Base-by-base conservation (phyloP, 2,113 vertebrate genomes). In the Eulemur macaco region DNA sequence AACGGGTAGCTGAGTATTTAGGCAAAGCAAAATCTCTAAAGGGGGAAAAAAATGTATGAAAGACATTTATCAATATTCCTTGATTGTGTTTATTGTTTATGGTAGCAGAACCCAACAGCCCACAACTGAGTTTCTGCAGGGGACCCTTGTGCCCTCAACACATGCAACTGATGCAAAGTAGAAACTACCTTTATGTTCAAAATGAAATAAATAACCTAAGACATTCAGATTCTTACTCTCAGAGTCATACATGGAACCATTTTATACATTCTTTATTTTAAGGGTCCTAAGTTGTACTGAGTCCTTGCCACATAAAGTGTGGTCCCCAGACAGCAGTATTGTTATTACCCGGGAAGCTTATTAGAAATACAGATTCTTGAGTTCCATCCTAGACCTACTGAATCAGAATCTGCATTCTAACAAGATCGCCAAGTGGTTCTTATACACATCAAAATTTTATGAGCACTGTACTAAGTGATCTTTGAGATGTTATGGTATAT, bases 61-160 rank as follows among this genome's bases (percentile, higher is more conserved):
- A 97, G 39, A 96, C 50, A 63, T 84, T 85, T 23, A 80, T 89
- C 93, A 82, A 21, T 84, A 85, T 95, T 97, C 87, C 45, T 69
- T 78, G 93, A 81, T 87, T 91, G 56, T 10, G 21, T 64, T 91
- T 80, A 77, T 88, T 68, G 77, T 88, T 94, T 83, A 74, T 86
- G n/a, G 63, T 83, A 92, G 82, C 25, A 60, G 84, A 90, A 83
- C 15, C 47, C 90, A 80, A 80, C 5, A 8, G 83, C 71, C 54
- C 29, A 89, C 25, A 78, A 27, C 37, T 1, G 39, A 74, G 25
- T 5, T 68, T 73, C 6, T 76, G 18, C 42, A 27, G 66, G 17
- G 2, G 34, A 82, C 54, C 84, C 52, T 3, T 71, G 63, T 86
- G 76, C 29, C 45, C 63, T 74, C 29, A 3, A 42, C n/a, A 4